Base-by-base conservation (phyloP, 2,888 invertebrate species). In the Apamea monoglypha region DNA sequence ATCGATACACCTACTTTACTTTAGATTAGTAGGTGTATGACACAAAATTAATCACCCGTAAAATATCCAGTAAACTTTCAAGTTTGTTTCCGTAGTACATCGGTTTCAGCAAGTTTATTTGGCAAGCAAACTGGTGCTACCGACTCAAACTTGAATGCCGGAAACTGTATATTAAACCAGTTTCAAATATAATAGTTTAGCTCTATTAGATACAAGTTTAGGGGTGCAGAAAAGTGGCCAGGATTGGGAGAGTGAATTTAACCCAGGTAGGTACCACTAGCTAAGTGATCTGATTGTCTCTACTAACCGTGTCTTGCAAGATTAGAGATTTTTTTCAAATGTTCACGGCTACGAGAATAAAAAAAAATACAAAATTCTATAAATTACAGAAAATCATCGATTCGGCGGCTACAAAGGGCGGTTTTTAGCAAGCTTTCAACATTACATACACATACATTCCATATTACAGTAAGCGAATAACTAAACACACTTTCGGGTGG, bases 401-500 rank as follows among this genome's bases (percentile, higher is more conserved):
- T 64, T 64, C 16, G 6, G 32, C 36, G 12, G n/a, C 1, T 18
- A n/a, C 70, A 56, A 53, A 36, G 16, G 6, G 8, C 50, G 32
- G 5, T 16, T 64, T 53, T 64, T 10, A 63, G 18, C 18, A 18
- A 66, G 10, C 8, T 47, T 64, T 44, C 40, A 66, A 61, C 2
- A 53, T 53, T n/a, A 53, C 63, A 21, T 64, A 64, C 66, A 44
- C 25, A 53, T 36, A 16, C 56, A 50, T 71, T 61, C 12, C 16
- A 81, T 63, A n/a, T n/a, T n/a, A n/a, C n/a, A n/a, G n/a, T n/a
- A n/a, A n/a, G n/a, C n/a, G n/a, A n/a, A n/a, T n/a, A n/a, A n/a
- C n/a, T n/a, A n/a, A n/a, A n/a, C n/a, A 61, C 76, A 79, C 87
- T 87, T 91, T 95, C 93, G 95, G 96, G 95, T 96, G 96, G 95